Base-by-base conservation (phyloP, 1,140 invertebrate genomes). In the Melipona quadrifasciata region DNA sequence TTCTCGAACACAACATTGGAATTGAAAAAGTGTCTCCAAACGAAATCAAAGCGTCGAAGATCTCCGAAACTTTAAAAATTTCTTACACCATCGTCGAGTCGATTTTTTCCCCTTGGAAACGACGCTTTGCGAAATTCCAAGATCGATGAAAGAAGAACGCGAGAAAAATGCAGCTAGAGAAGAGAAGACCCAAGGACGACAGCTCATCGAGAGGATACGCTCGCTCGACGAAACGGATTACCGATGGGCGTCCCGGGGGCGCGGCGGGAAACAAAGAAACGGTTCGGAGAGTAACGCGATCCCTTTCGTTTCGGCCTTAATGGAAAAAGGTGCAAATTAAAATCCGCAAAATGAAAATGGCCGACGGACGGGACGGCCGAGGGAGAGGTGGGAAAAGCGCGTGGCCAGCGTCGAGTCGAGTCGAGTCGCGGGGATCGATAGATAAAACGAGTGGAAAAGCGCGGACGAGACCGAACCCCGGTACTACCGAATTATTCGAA, bases 311-410 rank as follows among this genome's bases (percentile, higher is more conserved):
- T 27, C 47, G 57, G 39, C 64, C 78, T 79, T 85, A 89, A 80
- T 75, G 82, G 79, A 55, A 39, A 70, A 58, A 61, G 80, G 65
- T 58, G 75, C 55, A 82, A 80, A 86, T 86, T 76, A 86, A 58
- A 86, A 88, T 89, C 79, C 68, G 47, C 58, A 31, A 76, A 82
- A 88, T 88, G 83, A 87, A 82, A 89, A 84, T 83, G 87, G 55
- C 27, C 65, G 79, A 51, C 51, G 80, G 76, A 81, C 39, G 53
- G 4, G 79, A 51, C 51, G 80, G 76, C 78, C 39, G 53, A 14
- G 53, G 3, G 5, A 6, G 17, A 19, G 76, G 55, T 78, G 73
- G 78, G 57, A 86, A 76, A 83, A 75, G 55, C 17, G 76, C 74
- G 72, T 80, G 81, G 58, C 21, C 47, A 39, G 76, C 34, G 21